Evolutionary conservation across 2,888 invertebrate genomes (phyloP), one percentile per base, ranked within the genome.

Genomic region (Drosophila subsilvestris): DNA sequence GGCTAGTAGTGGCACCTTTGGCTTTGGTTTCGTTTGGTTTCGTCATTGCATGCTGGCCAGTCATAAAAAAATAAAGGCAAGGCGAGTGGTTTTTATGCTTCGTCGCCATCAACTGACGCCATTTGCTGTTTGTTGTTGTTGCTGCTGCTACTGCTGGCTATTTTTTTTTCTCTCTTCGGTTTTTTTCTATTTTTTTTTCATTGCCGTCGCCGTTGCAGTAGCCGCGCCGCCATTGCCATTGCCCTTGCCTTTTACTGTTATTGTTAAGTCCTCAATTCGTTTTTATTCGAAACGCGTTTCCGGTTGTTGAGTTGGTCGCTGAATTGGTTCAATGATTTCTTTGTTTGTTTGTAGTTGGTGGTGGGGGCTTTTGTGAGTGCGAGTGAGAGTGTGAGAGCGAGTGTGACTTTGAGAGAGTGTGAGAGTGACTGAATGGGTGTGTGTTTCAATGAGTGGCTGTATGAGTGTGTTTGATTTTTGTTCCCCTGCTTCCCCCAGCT

Each of bases 271-370:
- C 87, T 75, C 86, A 85, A 86, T 86, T 86, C 89, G 87, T 80
- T 87, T 88, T 87, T 89, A 87, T 86, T 80, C 75, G 89, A 87
- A 86, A 80, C 77, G 89, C 89, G 89, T 89, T 86, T 87, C 89
- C 86, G 86, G 89, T 88, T 86, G 85, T 86, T 86, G 85, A 88
- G 79, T 79, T 86, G 89, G 89, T 87, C 88, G 87, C 85, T 86
- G 86, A 86, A 88, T 86, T 87, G 86, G 89, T 86, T 86, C 86
- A 86, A 86, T 86, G 86, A 88, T 88, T 86, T 78, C 87, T 78
- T 89, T 87, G 78, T 78, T 78, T 56, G 51, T 49, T 65, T 71
- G 45, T 51, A 44, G 53, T 63, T 53, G 69, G 47, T 54, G 25
- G 29, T n/a, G n/a, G 58, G 29, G 37, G 20, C 57, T 60, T 7